A percentile compares a stretch with the other conserved stretches of the same genome.
phyloP scores from a whole-genome alignment of 2,113 vertebrate species.

The Orientallactaga bullata region DNA sequence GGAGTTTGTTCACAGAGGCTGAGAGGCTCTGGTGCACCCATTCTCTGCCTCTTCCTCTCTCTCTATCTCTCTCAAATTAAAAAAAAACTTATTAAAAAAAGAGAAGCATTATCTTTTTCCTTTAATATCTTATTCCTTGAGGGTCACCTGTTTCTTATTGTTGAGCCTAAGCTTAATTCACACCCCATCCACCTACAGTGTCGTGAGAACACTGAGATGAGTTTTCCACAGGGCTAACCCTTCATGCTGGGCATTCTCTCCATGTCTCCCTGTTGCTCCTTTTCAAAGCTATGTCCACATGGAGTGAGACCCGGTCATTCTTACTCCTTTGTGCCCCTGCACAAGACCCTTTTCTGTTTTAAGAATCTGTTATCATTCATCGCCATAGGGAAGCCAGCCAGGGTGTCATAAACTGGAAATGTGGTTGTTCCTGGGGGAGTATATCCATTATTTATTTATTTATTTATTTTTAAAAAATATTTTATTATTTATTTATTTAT shows the following conservation, averaged over 20 bases:
- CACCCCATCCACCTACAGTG: background rate
- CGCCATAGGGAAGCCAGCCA: background rate
- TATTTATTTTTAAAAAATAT: no score
- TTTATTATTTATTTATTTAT: no score
- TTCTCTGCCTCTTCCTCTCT: no score
- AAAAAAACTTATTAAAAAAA: no score
- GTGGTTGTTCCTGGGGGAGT: background rate
- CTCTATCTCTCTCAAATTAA: no score
- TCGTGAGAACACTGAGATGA: background rate
- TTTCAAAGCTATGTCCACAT: background rate
- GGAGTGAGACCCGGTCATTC: background rate
- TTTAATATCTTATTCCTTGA: background rate
- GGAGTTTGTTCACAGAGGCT: no score
- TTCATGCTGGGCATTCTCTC: background rate
- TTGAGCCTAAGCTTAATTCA: background rate
- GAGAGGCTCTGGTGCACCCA: no score
- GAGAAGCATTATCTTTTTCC: background rate
- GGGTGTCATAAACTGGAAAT: background rate
- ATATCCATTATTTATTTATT: slow-evolving; percentile 28
- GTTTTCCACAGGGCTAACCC: background rate
- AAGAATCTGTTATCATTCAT: slow-evolving; percentile 9
- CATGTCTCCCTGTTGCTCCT: background rate
- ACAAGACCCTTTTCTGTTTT: background rate
- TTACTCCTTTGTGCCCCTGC: background rate
- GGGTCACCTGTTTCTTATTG: background rate